Base-by-base conservation (phyloP, 2,113 vertebrate species). In the Penelope pileata region DNA sequence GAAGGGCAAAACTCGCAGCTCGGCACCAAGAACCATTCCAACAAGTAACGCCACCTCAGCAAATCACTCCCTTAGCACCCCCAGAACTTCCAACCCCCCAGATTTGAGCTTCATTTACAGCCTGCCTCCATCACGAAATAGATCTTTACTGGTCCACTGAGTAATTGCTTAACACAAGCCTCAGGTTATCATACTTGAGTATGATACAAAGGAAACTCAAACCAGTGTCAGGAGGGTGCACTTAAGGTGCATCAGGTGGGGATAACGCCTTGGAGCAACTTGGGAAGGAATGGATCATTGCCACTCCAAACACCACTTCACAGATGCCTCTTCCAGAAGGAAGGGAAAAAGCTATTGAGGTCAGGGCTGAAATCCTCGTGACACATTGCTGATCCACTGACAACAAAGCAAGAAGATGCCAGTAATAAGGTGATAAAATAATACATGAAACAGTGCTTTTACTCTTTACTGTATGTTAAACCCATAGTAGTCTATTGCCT, bases 91-190 rank as follows among this genome's bases (percentile, higher is more conserved):
- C 91, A 84, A 9, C 30, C 45, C 30, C 45, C 32, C 3, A 1
- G 7, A 16, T 29, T 29, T 36, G 50, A 93, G 78, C 79, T 82
- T 85, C 34, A 27, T 27, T 79, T 69, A 23, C 67, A 76, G 58
- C 9, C 66, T 48, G 62, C 40, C 30, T 83, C 84, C 78, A 64
- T 3, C 38, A 84, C 16, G 68, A 59, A 59, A 53, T 12, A 60
- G 7, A 53, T 62, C 53, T 40, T 51, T 90, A 70, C 93, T 73
- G 70, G 36, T 40, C 67, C 59, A 88, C 27, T 48, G 29, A 8
- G 54, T 29, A 93, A 94, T 88, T 77, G 78, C 63, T 85, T 30
- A 93, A 62, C n/a, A 80, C 7, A 1, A 56, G 69, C 32, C 80
- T 40, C 40, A 88, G 47, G 58, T 72, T 42, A 48, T 81, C 47